Base-by-base conservation (phyloP, 2,888 invertebrate species). In the Chamaedrilus cognettii region DNA sequence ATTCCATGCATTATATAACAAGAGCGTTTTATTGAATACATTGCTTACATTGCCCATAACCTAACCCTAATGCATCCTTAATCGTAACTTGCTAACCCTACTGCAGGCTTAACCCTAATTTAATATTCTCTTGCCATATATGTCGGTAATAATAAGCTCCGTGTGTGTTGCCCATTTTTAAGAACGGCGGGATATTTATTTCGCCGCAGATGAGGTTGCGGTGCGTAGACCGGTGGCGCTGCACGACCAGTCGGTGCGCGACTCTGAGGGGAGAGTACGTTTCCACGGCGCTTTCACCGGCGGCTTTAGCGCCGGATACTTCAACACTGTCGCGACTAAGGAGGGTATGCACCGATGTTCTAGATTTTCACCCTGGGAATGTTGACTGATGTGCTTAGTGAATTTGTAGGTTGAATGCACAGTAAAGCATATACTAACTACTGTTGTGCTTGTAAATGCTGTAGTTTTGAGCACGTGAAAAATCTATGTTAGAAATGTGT, bases 241-340 rank as follows among this genome's bases (percentile, higher is more conserved):
- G 28, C 84, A 86, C 67, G 96, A 98, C 77, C 95, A 96, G 85
- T 89, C 90, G 23, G 75, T 72, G 2, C 62, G 57, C 15, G 75
- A 75, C 59, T n/a, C 28, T 1, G 61, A 67, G 55, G 75, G 75
- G 4, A 30, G 73, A 23, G 61, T 67, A n/a, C 59, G 98, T 76
- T 99, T 99, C 83, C 99, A 99, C 84, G 99, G 99, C 5, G 99
- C 99, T 0, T 99, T 99, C 81, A 99, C 98, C 0, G 99, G 99
- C 0, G 96, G 93, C 2, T 99, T 98, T 82, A 95, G 96, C 19
- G 99, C 99, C 0, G 99, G 99, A 0, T 97, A 93, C 79, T 97
- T 92, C 80, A 99, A 99, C 80, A 91, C 95, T 0, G 99, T 99
- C 28, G 98, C 96, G 0, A 92, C 96, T 0, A 88, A 92, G 72